Percentiles rank a stretch among this genome's conserved stretches.
Evolutionary conservation across 1,140 invertebrate genomes (phyloP).

Genomic region (Bombus huntii): DNA sequence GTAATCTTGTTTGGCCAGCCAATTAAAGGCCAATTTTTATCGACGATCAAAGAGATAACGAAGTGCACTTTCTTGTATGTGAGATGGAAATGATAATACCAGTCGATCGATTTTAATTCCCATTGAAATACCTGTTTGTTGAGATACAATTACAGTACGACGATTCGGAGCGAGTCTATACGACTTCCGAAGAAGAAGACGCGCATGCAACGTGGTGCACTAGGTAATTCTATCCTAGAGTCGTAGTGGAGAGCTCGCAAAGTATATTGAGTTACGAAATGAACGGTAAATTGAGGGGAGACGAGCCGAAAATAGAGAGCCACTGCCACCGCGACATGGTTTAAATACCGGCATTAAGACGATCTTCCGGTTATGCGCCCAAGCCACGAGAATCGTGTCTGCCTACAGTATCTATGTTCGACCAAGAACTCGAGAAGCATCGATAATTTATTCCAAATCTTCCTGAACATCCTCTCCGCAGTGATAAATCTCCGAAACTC

Average conservation of each 20-base stretch:
- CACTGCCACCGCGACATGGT: conserved; percentile 47
- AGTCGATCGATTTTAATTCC: neutral
- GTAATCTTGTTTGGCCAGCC: neutral
- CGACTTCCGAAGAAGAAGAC: neutral
- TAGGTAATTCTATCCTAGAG: conserved; percentile 43
- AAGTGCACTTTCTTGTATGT: neutral
- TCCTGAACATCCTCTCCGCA: no score
- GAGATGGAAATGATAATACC: no score
- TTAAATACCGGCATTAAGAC: conserved; percentile 54
- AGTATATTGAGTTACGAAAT: conserved; percentile 66
- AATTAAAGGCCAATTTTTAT: neutral
- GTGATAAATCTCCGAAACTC: neutral
- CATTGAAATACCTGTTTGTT: neutral
- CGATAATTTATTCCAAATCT: neutral
- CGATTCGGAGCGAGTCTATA: neutral
- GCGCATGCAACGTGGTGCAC: neutral
- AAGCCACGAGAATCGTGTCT: neutral
- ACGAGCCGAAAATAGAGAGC: conserved; percentile 60
- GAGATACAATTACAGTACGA: neutral
- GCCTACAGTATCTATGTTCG: neutral
- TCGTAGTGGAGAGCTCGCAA: conserved; percentile 50
- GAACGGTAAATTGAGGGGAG: conserved; percentile 60
- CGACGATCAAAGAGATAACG: neutral
- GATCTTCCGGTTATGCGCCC: conserved; percentile 41
- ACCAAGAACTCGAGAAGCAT: neutral